Evolutionary conservation across 2,113 vertebrate species (phyloP).

Genomic region (Oreochromis niloticus): DNA sequence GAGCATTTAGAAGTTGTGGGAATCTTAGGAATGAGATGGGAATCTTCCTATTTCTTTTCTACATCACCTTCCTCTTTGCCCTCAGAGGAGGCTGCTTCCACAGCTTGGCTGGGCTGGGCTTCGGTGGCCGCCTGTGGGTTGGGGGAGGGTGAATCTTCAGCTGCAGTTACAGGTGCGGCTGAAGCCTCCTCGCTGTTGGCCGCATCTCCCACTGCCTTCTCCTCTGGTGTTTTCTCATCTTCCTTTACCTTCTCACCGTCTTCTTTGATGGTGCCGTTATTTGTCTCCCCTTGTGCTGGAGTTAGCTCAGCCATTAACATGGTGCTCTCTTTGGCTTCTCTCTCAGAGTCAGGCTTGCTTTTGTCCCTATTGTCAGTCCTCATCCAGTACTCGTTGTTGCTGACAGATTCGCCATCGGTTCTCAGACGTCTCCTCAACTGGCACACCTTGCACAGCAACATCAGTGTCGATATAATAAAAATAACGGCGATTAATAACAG

Average conservation of each 20-base stretch:
- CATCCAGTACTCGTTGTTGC: not conserved
- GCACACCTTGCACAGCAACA: slow-evolving; percentile 27
- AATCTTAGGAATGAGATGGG: not conserved
- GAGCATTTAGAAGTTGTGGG: not conserved
- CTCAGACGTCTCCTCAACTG: slow-evolving; percentile 1
- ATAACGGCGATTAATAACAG: slow-evolving; percentile 5
- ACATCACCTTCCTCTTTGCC: not conserved
- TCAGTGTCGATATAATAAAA: not conserved
- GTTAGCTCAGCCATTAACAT: slow-evolving; percentile 13
- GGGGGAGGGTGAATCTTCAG: not conserved
- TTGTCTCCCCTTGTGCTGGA: not conserved
- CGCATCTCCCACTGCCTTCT: not conserved
- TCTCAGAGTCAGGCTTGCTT: not conserved
- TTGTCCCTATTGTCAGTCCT: not conserved
- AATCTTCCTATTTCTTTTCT: not conserved
- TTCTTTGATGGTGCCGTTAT: not conserved
- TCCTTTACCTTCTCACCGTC: not conserved
- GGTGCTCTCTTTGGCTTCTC: not conserved
- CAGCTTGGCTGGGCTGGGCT: not conserved
- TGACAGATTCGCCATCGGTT: not conserved
- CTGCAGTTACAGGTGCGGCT: not conserved
- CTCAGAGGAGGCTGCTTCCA: not conserved
- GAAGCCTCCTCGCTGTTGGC: not conserved
- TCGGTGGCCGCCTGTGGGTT: not conserved
- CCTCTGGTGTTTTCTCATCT: not conserved